phyloP scores from a whole-genome alignment of 2,888 invertebrate genomes.

The Euproctis similis region DNA sequence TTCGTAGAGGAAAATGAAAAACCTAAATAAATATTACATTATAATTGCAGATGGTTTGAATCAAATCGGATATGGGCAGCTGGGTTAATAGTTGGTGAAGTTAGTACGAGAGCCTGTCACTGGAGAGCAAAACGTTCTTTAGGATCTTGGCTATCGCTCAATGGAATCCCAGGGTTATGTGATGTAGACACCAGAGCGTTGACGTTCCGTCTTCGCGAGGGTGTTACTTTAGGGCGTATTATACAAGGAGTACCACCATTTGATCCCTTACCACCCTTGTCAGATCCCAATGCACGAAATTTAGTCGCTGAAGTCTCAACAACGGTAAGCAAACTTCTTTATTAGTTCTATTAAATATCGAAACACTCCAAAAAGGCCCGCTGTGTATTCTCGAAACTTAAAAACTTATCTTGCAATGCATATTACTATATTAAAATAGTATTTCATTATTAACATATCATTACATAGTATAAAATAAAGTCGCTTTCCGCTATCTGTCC shows the following conservation, averaged over 20 bases:
- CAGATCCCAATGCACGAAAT: constrained; percentile 91
- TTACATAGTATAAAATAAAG: too few relatives aligned
- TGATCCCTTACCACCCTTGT: constrained; percentile 42
- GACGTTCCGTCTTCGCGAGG: constrained; percentile 93
- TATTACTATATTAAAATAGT: too few relatives aligned
- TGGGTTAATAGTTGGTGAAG: constrained; percentile 93
- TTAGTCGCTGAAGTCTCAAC: constrained; percentile 94
- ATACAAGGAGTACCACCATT: constrained; percentile 73
- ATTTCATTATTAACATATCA: neutral
- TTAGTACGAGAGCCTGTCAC: constrained; percentile 90
- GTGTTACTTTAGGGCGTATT: constrained; percentile 86
- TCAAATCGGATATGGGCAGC: constrained; percentile 93
- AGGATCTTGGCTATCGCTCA: constrained; percentile 87
- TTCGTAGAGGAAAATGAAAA: too few relatives aligned
- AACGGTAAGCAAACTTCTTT: too few relatives aligned
- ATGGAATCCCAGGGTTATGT: constrained; percentile 89
- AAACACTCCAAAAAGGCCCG: too few relatives aligned
- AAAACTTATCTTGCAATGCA: neutral
- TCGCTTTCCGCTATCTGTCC: too few relatives aligned
- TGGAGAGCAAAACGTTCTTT: constrained; percentile 90
- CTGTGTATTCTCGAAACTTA: too few relatives aligned
- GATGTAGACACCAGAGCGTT: constrained; percentile 95
- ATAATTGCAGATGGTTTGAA: constrained; percentile 94
- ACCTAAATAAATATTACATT: too few relatives aligned
- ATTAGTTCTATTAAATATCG: too few relatives aligned